phyloP scores from a whole-genome alignment of 92 coral and sea anemone species.

The Porites divaricata region DNA sequence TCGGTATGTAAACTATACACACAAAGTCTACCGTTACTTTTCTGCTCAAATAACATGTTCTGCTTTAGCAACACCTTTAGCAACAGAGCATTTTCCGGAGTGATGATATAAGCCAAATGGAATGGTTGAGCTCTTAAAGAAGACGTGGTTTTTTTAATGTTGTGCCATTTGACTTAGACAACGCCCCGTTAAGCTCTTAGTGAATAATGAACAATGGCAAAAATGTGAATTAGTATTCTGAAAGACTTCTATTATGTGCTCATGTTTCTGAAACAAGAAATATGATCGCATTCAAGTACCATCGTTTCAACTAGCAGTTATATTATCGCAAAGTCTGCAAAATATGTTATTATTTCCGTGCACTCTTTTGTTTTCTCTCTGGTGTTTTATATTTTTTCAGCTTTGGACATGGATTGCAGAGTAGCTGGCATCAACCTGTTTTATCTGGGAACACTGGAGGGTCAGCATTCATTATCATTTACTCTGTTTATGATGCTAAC shows the following conservation, averaged over 20 bases:
- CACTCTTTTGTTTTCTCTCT: background rate
- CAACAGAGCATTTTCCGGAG: background rate
- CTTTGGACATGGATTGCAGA: slow-evolving; percentile 78
- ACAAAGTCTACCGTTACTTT: background rate
- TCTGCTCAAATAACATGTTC: background rate
- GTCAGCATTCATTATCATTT: slow-evolving; percentile 23
- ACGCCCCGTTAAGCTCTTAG: too few relatives aligned
- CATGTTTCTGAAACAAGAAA: too few relatives aligned
- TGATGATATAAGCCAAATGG: too few relatives aligned
- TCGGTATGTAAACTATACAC: slow-evolving; percentile 2
- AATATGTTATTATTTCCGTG: background rate
- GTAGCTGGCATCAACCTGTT: slow-evolving; percentile 82
- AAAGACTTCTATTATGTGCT: too few relatives aligned
- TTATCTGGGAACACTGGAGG: slow-evolving; percentile 84
- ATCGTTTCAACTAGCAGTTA: too few relatives aligned
- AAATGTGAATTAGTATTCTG: too few relatives aligned
- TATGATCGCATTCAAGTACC: too few relatives aligned
- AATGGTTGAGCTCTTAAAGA: too few relatives aligned
- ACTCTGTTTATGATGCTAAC: background rate
- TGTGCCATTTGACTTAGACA: too few relatives aligned
- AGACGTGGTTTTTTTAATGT: too few relatives aligned
- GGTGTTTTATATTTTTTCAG: background rate
- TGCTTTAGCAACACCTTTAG: background rate
- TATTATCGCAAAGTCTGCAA: background rate
- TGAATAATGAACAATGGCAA: too few relatives aligned